Base-by-base conservation (phyloP, 2,888 invertebrate genomes). In the Drosophila kokeensis region DNA sequence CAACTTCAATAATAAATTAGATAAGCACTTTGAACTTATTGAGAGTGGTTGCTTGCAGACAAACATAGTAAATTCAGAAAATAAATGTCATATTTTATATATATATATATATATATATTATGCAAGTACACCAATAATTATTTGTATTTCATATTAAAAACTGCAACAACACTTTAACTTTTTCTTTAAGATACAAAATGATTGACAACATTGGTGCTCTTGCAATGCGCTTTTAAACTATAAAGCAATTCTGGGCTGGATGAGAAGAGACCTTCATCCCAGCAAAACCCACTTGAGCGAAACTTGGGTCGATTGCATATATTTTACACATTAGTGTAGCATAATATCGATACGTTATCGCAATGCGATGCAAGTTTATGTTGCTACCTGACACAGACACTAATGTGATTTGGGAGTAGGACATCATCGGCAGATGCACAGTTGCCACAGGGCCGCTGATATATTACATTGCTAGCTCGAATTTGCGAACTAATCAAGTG, bases 401-500 rank as follows among this genome's bases (percentile, higher is more conserved):
- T 36, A 21, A 62, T 36, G 49, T 45, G 24, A 36, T 24, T n/a
- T 15, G 7, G 42, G 32, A 40, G 55, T 18, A 29, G 24, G 24
- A 45, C 30, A 50, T 54, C 61, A 32, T 53, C 42, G 24, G 21
- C 60, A 55, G 34, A 30, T 55, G 13, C 34, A 8, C 27, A n/a
- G 36, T 64, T 45, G 36, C 48, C 49, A 48, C 49, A 29, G 50
- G 27, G n/a, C 40, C 62, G 59, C 58, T 48, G 13, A 64, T 42
- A 66, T 52, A 52, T 63, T 58, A 65, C 79, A 61, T 68, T 80
- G 77, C 76, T 74, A 66, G 69, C 81, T 72, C 72, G 70, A 78
- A 88, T 81, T 75, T 81, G 58, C 50, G 69, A 73, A 66, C 76
- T 84, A 88, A 83, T 83, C 83, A 88, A 88, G 83, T 72, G 67